Evolutionary conservation across 2,797 vertebrate species (phyloP).

Genomic region (Chromis chromis): DNA sequence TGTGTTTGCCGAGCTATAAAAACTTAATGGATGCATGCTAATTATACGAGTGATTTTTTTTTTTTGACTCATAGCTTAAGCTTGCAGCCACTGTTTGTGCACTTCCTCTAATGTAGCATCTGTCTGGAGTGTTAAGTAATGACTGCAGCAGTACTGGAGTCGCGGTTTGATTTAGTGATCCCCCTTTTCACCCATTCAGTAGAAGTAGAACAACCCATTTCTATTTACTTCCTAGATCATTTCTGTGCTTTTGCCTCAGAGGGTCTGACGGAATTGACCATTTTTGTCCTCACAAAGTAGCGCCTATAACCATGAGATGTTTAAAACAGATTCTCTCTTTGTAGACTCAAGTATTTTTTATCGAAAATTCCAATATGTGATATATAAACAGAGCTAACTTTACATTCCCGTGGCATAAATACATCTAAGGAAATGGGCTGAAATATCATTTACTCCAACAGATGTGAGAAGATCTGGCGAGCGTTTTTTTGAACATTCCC

Average conservation of each 20-base stretch:
- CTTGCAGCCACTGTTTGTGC: conserved; percentile 11
- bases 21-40: conserved; percentile 31
- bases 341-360: conserved; percentile 49
- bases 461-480: conserved; percentile 44
- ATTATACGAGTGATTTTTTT: conserved; percentile 35
- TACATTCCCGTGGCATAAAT: conserved; percentile 56
- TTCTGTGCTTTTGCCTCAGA: conserved; percentile 41
- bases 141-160: conserved; percentile 17
- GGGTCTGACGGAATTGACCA: conserved; percentile 28
- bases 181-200: conserved; percentile 14
- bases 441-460: conserved; percentile 54
- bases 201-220: conserved; percentile 30
- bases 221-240: conserved; percentile 20
- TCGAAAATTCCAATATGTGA: conserved; percentile 58
- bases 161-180: conserved; percentile 13
- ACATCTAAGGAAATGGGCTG: conserved; percentile 35
- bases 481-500: conserved; percentile 46
- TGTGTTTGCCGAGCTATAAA: conserved; percentile 19
- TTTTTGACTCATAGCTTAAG: conserved; percentile 11
- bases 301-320: conserved; percentile 39
- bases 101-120: conserved; percentile 35
- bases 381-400: conserved; percentile 55
- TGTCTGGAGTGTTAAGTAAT: conserved; percentile 17
- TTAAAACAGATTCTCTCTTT: conserved; percentile 42
- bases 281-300: conserved; percentile 44